Evolutionary conservation across 2,888 invertebrate genomes (phyloP), one percentile per base, ranked within the genome.

Genomic region (Dynastes tityus): DNA sequence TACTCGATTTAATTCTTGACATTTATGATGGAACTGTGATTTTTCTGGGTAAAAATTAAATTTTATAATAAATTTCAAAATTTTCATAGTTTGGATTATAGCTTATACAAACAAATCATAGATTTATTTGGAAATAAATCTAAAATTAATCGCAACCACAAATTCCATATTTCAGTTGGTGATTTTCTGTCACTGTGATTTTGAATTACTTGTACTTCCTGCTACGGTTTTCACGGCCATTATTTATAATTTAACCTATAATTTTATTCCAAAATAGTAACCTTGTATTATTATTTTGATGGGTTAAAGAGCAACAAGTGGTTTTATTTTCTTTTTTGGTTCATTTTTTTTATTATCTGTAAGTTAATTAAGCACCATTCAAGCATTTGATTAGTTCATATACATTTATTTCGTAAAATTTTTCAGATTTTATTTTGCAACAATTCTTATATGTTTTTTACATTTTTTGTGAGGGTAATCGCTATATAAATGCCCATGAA

Each of bases 271-370:
- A 27, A 27, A 51, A 51, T 68, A 29, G 68, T 68, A 68, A 51
- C 68, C 68, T 68, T 68, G 68, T 68, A 49, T 68, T 68, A 68
- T 68, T 68, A 68, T 51, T 68, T 68, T 51, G 51, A 68, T 68
- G 68, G 68, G 68, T 68, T 68, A 68, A 53, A 68, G 53, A 68
- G 68, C 68, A 68, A 68, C 68, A 68, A 68, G 68, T 68, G 68
- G 68, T 68, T 68, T 68, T 68, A 51, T 68, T 68, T 68, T 68
- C 68, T 68, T 68, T 68, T 68, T 68, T 27, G 29, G 49, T 67
- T n/a, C 6, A 29, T 68, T 68, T 51, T 13, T 11, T 68, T 51
- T 9, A 27, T 22, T 13, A 68, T 45, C 45, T 27, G 68, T 68
- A 68, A 29, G 68, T 49, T 63, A 32, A 63, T 63, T 63, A 27